Evolutionary conservation across 1,140 invertebrate species (phyloP).

Genomic region (Drosophila tristis): DNA sequence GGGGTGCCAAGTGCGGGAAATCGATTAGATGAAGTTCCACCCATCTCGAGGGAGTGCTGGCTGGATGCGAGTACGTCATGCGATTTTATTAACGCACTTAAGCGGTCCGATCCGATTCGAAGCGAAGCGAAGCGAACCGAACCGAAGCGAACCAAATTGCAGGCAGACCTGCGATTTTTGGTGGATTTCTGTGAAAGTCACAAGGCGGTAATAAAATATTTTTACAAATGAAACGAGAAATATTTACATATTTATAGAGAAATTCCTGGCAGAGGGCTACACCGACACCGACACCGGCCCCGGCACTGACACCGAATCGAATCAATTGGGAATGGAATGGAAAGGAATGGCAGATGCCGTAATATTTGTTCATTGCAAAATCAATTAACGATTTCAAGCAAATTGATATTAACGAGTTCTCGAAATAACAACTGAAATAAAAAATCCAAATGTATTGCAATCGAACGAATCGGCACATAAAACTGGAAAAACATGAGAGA

Average conservation of each 20-base stretch:
- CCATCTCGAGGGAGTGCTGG: conserved; percentile 34
- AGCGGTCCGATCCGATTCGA: conserved; percentile 52
- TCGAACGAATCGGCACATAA: conserved; percentile 35
- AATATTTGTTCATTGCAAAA: conserved; percentile 83
- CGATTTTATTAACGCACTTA: conserved; percentile 69
- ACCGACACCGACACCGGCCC: conserved; percentile 6
- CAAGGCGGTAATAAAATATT: no score
- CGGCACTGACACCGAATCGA: conserved; percentile 17
- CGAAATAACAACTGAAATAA: conserved; percentile 65
- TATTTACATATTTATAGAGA: conserved; percentile 47
- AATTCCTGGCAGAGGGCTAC: conserved; percentile 49
- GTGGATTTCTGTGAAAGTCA: not conserved
- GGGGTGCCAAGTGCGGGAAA: conserved; percentile 36
- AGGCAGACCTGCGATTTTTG: conserved; percentile 7
- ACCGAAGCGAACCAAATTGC: conserved; percentile 4
- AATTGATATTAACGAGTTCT: conserved; percentile 83
- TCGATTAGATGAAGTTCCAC: conserved; percentile 56
- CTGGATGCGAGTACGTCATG: conserved; percentile 45
- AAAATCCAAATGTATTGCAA: conserved; percentile 45
- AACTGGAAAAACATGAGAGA: conserved; percentile 51
- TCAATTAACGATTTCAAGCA: conserved; percentile 81
- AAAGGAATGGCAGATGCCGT: conserved; percentile 48
- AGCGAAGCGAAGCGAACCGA: not conserved
- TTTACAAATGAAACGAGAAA: conserved; percentile 41
- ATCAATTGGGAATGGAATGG: no score